Percentiles rank a stretch among this genome's conserved stretches.
Evolutionary conservation across 2,113 vertebrate genomes (phyloP).

Genomic region (Manacus vitellinus): DNA sequence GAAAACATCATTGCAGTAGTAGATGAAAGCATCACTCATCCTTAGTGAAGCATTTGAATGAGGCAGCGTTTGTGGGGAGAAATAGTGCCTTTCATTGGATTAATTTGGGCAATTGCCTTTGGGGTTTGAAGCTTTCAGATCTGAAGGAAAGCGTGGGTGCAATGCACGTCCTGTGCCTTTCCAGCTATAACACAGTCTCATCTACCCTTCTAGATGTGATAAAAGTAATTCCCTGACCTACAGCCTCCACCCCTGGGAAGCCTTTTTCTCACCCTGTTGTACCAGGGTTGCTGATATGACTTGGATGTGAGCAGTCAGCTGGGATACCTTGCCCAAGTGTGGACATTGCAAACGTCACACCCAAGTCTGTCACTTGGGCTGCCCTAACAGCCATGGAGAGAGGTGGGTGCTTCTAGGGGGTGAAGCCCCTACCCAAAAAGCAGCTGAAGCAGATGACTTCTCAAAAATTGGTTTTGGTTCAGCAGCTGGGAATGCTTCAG

Average conservation of each 20-base stretch:
- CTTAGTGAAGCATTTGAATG: neutral
- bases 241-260: accelerated
- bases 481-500: neutral
- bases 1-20: neutral
- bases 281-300: accelerated
- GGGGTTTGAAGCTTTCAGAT: neutral
- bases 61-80: neutral
- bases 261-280: accelerated
- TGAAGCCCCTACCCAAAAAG: neutral
- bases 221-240: neutral
- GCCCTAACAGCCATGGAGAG: neutral
- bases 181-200: neutral
- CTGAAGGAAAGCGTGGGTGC: accelerated
- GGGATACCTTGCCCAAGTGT: neutral
- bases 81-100: neutral
- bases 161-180: neutral
- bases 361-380: accelerated
- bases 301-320: accelerated
- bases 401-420: neutral
- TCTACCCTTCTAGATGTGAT: neutral
- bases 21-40: neutral
- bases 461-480: neutral
- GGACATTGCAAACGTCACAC: neutral
- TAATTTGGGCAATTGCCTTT: neutral
- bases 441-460: neutral